Base-by-base conservation (phyloP, 2,113 vertebrate species). In the Sapajus apella region DNA sequence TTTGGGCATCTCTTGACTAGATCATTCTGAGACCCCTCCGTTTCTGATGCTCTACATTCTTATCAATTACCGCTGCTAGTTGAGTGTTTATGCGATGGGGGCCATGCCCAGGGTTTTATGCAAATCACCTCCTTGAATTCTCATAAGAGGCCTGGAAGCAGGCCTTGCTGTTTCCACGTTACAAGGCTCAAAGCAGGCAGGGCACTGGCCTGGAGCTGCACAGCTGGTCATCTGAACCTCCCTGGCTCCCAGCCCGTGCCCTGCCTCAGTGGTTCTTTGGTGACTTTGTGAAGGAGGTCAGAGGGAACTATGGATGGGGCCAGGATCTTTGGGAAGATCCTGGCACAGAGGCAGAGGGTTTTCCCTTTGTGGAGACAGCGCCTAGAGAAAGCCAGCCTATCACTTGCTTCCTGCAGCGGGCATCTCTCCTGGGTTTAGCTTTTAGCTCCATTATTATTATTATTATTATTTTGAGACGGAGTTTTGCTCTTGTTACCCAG, bases 301-400 rank as follows among this genome's bases (percentile, higher is more conserved):
- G 55, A 20, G 3, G 35, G n/a, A 25, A 5, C 30, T 40, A 27
- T n/a, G 0, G 3, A 8, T 1, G 10, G 43, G 18, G 40, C 55
- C 43, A 12, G 77, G 20, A 12, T 32, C n/a, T 64, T 32, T 66
- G 21, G 52, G 80, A 40, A 61, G 25, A 45, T 6, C 3, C 27
- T 1, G 8, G 12, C 0, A 43, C 2, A 4, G 27, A 32, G 11
- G 2, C 7, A 13, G 12, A 8, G 0, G 8, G 7, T 14, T 58
- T 85, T 40, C 47, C 61, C 56, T 3, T 1, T 8, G n/a, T 56
- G 20, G 35, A 50, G n/a, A 45, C 43, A 40, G 43, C 6, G 1
- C 56, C 70, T 10, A 11, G 55, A 77, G 55, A 90, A 32, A 50
- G 56, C 25, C 25, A 13, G 18, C 3, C 1, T 14, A 10, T 35